A percentile compares a stretch with the other conserved stretches of the same genome.
Conservation (phyloP, 2,113 vertebrate genomes). For the Paralichthys olivaceus region DNA sequence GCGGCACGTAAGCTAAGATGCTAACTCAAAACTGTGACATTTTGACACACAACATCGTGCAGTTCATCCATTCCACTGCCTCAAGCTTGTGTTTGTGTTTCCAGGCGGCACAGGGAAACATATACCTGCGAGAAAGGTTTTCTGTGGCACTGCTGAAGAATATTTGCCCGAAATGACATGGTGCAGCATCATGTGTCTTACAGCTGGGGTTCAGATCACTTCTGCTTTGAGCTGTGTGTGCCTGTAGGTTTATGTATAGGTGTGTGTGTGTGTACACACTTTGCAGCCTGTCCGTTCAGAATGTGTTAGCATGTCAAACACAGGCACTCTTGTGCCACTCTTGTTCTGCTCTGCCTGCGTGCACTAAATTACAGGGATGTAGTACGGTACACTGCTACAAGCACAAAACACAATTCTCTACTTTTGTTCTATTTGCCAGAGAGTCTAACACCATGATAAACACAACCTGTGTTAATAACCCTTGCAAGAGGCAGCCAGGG, state of each 20-base stretch:
- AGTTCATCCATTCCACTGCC: constrained; percentile 2
- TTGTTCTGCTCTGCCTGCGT: constrained; percentile 18
- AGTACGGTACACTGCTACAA: constrained; percentile 42
- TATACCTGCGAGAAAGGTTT: not conserved
- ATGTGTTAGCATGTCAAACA: constrained; percentile 16
- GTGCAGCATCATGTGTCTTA: not conserved
- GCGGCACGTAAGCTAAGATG: too few species aligned
- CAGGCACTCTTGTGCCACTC: not conserved
- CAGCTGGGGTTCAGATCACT: not conserved
- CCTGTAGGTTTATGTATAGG: not conserved
- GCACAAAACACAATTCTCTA: constrained; percentile 40
- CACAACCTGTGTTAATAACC: constrained; percentile 58
- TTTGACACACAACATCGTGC: constrained; percentile 12
- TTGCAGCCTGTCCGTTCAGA: too few species aligned
- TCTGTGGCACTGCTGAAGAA: not conserved
- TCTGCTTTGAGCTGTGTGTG: not conserved
- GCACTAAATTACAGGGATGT: constrained; percentile 65
- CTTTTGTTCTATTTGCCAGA: constrained; percentile 44
- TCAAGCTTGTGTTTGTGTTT: not conserved
- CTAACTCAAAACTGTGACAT: not conserved
- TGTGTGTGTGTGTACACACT: too few species aligned
- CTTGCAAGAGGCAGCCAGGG: constrained; percentile 29
- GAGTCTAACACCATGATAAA: constrained; percentile 51
- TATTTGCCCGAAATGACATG: not conserved
- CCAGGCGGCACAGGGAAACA: not conserved